Conservation (phyloP, 2,113 vertebrate species). For the Lophura nycthemera region DNA sequence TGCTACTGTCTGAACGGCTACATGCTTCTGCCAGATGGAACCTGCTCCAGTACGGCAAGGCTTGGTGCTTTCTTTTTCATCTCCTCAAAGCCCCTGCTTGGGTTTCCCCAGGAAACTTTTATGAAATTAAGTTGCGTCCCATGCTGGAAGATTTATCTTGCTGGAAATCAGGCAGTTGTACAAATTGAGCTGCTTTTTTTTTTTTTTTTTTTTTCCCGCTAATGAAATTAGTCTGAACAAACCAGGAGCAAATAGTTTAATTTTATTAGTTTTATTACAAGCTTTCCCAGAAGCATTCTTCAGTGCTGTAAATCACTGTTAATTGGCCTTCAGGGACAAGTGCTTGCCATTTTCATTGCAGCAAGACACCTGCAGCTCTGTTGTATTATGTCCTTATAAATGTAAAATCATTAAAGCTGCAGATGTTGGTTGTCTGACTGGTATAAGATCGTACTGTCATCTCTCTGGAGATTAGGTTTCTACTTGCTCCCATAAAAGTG, state of each 20-base stretch:
- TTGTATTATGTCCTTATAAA: background rate
- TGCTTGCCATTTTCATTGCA: background rate
- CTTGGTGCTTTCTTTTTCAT: background rate
- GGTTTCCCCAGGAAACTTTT: background rate
- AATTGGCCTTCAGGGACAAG: background rate
- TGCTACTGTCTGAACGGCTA: slow-evolving; percentile 97
- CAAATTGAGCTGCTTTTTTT: background rate
- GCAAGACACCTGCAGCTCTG: slow-evolving; percentile 8
- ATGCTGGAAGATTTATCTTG: background rate
- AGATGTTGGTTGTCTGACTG: background rate
- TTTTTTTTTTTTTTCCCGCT: background rate
- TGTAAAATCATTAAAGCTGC: background rate
- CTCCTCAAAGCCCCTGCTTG: background rate
- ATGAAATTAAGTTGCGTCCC: background rate
- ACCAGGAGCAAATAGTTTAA: slow-evolving; percentile 19
- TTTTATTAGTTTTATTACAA: slow-evolving; percentile 32
- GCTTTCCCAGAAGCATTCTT: background rate
- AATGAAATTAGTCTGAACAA: background rate
- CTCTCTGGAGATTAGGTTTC: background rate
- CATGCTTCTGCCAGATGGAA: slow-evolving; percentile 94
- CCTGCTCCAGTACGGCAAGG: slow-evolving; percentile 89
- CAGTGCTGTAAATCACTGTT: slow-evolving; percentile 29
- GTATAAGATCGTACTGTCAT: background rate
- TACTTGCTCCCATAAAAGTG: background rate
- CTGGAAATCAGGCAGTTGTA: background rate